A percentile compares a stretch with the other conserved stretches of the same genome.
phyloP scores from a whole-genome alignment of 2,797 vertebrate genomes.

The Darevskia mixta region DNA sequence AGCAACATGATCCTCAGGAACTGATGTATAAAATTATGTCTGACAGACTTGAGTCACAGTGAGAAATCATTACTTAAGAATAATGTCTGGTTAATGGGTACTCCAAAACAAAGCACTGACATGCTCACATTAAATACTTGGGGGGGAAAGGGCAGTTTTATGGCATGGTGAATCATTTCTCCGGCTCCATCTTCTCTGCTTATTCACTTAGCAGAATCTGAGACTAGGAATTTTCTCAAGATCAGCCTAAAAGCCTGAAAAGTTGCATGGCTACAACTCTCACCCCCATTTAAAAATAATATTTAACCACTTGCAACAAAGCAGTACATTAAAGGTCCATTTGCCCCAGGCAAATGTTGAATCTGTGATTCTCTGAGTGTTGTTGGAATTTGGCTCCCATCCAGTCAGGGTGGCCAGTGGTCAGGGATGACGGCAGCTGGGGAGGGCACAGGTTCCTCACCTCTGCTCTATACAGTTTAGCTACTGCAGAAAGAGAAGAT shows the following conservation, averaged over 20 bases:
- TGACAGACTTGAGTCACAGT: conserved; percentile 13
- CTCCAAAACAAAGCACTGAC: background rate
- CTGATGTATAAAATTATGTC: background rate
- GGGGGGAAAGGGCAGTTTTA: background rate
- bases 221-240: background rate
- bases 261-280: background rate
- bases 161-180: background rate
- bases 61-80: conserved; percentile 38
- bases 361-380: too few relatives aligned
- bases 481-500: too few relatives aligned
- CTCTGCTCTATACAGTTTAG: too few relatives aligned
- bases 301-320: background rate
- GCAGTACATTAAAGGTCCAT: too few relatives aligned
- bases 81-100: background rate
- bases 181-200: background rate
- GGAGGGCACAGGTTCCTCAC: too few relatives aligned
- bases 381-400: too few relatives aligned
- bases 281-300: background rate
- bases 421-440: too few relatives aligned
- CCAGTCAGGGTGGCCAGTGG: too few relatives aligned
- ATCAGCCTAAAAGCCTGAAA: background rate
- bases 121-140: background rate
- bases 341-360: too few relatives aligned
- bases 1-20: conserved; percentile 32
- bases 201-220: background rate